A percentile compares a stretch with the other conserved stretches of the same genome.
These are phyloP conservation scores for Bradypodion pumilum DNA, from an alignment of 2,797 vertebrate species.

Conservation along the genomic window DNA sequence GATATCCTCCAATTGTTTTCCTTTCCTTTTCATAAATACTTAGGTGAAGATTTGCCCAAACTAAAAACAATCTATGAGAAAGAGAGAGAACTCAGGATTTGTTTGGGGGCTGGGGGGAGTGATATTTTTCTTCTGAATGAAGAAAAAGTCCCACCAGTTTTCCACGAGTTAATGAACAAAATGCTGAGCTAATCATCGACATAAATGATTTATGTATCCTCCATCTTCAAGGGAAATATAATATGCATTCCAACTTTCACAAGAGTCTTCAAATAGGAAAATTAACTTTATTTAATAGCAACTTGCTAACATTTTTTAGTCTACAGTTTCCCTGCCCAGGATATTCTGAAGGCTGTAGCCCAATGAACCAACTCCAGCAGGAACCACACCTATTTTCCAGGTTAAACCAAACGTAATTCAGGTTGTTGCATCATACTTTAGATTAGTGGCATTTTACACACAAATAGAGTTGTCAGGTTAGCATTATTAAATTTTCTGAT, in stretches of 20 bases:
- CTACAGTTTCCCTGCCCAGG: too few relatives aligned
- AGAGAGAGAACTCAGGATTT: neutral
- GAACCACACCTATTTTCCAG: neutral
- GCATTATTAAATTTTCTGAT: too few relatives aligned
- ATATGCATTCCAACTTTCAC: constrained; percentile 19
- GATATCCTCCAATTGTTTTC: neutral
- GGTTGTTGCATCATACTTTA: fast-evolving
- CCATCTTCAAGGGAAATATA: neutral
- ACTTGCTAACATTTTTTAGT: too few relatives aligned
- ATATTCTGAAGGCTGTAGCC: too few relatives aligned
- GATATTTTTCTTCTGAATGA: constrained; percentile 6
- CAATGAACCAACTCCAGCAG: neutral
- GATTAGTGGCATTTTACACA: neutral
- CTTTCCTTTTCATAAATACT: neutral
- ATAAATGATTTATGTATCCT: constrained; percentile 25
- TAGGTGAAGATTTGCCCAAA: constrained; percentile 42
- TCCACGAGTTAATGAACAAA: neutral
- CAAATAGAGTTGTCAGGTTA: neutral
- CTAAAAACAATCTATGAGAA: neutral
- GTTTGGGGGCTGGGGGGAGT: neutral
- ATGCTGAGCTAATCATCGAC: neutral
- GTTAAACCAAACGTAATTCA: neutral
- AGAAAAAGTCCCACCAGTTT: too few relatives aligned
- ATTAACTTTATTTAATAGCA: too few relatives aligned
- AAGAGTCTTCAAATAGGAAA: too few relatives aligned